phyloP scores from a whole-genome alignment of 2,113 vertebrate species.

The Poicephalus meyeri region DNA sequence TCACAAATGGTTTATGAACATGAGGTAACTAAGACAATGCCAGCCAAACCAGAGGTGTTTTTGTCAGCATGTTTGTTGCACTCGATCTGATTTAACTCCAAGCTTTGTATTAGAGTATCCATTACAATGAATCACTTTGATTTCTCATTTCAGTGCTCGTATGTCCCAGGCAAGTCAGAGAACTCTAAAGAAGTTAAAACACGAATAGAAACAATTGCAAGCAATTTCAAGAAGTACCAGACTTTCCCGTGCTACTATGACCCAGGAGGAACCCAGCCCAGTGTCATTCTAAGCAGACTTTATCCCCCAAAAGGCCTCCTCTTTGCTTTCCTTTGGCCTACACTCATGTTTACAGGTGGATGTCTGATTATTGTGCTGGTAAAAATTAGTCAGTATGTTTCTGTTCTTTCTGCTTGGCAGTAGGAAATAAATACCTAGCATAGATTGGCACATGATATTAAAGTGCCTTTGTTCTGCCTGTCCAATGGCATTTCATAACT shows the following conservation, averaged over 20 bases:
- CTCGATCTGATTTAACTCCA: not conserved
- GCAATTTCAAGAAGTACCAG: conserved; percentile 57
- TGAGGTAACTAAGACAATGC: not conserved
- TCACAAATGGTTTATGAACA: not conserved
- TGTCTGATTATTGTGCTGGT: conserved; percentile 77
- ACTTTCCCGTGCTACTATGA: conserved; percentile 73
- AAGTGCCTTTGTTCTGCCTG: not conserved
- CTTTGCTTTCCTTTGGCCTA: conserved; percentile 76
- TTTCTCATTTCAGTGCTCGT: conserved; percentile 76
- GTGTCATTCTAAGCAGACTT: conserved; percentile 67
- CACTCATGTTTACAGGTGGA: conserved; percentile 74
- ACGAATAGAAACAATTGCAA: conserved; percentile 63
- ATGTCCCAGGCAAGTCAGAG: conserved; percentile 67
- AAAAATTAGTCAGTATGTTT: conserved; percentile 79
- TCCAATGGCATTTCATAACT: not conserved
- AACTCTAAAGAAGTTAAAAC: conserved; percentile 59
- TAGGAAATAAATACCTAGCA: not conserved
- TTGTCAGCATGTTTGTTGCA: not conserved
- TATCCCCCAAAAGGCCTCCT: conserved; percentile 63
- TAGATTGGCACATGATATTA: not conserved
- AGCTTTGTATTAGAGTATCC: not conserved
- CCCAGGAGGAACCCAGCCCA: conserved; percentile 47
- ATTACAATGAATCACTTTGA: not conserved
- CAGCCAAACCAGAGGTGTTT: not conserved
- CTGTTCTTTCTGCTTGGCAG: conserved; percentile 74